Conservation (phyloP, 2,113 vertebrate species). For the Phaethon lepturus region DNA sequence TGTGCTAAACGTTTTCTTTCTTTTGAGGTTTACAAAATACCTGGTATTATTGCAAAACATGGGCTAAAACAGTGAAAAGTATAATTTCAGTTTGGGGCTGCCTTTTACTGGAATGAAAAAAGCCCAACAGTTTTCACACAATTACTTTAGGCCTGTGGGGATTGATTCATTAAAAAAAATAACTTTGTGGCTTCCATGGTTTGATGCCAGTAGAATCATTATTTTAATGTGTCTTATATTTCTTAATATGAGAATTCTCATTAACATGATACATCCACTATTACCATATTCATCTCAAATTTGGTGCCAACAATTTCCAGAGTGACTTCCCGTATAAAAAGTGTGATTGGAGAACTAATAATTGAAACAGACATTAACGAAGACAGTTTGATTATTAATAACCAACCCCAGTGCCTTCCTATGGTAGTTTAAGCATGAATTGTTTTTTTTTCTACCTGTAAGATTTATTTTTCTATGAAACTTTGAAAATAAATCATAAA, state of each 20-base stretch:
- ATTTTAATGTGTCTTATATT: slow-evolving; percentile 67
- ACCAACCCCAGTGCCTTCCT: background rate
- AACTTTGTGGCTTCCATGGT: slow-evolving; percentile 59
- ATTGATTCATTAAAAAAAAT: slow-evolving; percentile 65
- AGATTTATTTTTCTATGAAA: background rate
- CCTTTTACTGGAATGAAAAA: slow-evolving; percentile 28
- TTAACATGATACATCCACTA: slow-evolving; percentile 60
- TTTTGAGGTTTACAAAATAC: background rate
- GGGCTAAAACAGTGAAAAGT: background rate
- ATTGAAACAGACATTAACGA: slow-evolving; percentile 47
- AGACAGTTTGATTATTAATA: slow-evolving; percentile 43
- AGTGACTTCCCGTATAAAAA: slow-evolving; percentile 47
- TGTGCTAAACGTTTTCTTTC: background rate
- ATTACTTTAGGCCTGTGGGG: slow-evolving; percentile 60
- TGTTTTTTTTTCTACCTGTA: background rate
- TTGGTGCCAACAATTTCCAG: slow-evolving; percentile 64
- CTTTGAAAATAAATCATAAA: background rate
- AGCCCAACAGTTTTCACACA: slow-evolving; percentile 21
- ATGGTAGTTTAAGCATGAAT: background rate
- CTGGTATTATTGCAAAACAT: background rate
- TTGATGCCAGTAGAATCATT: slow-evolving; percentile 69
- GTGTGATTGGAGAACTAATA: slow-evolving; percentile 45
- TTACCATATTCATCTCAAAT: slow-evolving; percentile 65
- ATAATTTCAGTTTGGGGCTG: background rate
- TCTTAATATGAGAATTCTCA: slow-evolving; percentile 68